Conservation (phyloP, 30 jellyfish, hydroid and myxozoan species). For the Turritopsis dohrnii region DNA sequence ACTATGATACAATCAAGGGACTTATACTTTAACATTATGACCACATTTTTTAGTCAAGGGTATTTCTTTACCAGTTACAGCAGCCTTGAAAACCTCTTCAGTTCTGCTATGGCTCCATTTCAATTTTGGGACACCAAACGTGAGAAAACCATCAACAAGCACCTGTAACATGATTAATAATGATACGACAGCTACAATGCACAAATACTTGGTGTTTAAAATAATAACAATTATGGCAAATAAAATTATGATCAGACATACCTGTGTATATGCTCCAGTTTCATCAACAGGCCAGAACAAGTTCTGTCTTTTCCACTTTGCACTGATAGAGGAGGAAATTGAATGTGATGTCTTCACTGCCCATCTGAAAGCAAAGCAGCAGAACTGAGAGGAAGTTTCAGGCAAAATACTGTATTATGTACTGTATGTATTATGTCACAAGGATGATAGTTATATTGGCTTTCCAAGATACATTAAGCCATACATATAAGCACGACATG, state of each 20-base stretch:
- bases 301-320: conserved; percentile 52
- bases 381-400: not conserved
- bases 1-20: too few relatives aligned
- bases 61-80: conserved; percentile 20
- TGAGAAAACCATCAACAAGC: conserved; percentile 39
- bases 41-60: too few relatives aligned
- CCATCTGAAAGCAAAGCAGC: conserved; percentile 44
- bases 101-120: conserved; percentile 30
- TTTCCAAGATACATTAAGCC: not conserved
- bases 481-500: not conserved
- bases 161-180: conserved; percentile 26
- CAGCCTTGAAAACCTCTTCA: conserved; percentile 12
- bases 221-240: not conserved
- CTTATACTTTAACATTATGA: too few relatives aligned
- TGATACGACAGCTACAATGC: not conserved
- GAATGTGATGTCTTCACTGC: conserved; percentile 47
- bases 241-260: not conserved
- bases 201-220: not conserved
- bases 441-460: not conserved
- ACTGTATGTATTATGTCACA: not conserved
- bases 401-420: too few relatives aligned
- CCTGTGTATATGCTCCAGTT: conserved; percentile 52
- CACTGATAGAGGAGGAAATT: conserved; percentile 24
- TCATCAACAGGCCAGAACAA: conserved; percentile 68
- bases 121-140: conserved; percentile 62